Base-by-base conservation (phyloP, 2,888 invertebrate species). In the Drosophila formosana region DNA sequence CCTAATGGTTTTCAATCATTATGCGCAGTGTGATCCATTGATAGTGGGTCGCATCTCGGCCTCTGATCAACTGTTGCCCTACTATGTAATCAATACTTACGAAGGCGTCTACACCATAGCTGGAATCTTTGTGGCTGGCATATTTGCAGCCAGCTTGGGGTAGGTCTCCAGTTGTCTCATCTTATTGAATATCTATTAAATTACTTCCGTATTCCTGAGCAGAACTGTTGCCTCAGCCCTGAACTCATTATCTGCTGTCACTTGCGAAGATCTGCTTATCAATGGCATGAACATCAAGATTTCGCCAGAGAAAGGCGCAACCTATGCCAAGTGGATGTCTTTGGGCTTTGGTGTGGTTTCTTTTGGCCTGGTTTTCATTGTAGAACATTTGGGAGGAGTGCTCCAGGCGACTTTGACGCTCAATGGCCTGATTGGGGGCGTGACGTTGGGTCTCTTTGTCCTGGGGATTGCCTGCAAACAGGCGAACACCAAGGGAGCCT, bases 181-280 rank as follows among this genome's bases (percentile, higher is more conserved):
- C 3, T 3, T 6, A 7, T 3, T 3, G 0, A 4, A 18, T 26
- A 41, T 11, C 1, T 55, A 11, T 6, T 1, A 18, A 18, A 18
- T 9, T 18, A 9, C 43, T 28, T 28, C 0, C 2, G 4, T 1
- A n/a, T 25, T 13, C 0, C 46, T 66, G 66, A 74, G 1, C 92
- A 98, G 98, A 83, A 98, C 98, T 5, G 97, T 99, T 4, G 98
- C 98, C 0, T 97, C 98, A n/a, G 98, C 98, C 0, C 92, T 99
- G 63, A 98, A 98, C 90, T 98, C 98, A 0, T 93, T 99, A 72
- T 96, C 98, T 0, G 98, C 98, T 1, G 96, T 98, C 30, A 96
- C 97, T 0, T 95, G 97, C 87, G 96, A 98, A 92, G 99, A 99
- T 92, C 94, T 98, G 63, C 94, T 98, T 0, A 94, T 94, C 30